Percentiles rank a stretch among this genome's conserved stretches.
Evolutionary conservation across 2,888 invertebrate genomes (phyloP).

Genomic region (Drosophila trichaetosa): DNA sequence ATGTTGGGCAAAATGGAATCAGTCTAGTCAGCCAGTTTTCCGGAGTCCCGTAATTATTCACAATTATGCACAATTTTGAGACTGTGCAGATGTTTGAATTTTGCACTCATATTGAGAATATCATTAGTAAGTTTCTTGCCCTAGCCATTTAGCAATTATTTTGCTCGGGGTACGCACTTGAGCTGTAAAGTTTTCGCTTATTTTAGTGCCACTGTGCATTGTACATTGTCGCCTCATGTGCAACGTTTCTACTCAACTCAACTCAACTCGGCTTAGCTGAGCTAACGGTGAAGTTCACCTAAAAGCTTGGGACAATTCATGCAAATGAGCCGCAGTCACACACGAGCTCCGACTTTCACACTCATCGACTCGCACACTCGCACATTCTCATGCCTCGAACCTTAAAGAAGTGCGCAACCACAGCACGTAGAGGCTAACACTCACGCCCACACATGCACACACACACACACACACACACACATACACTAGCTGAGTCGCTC

Average conservation of each 20-base stretch:
- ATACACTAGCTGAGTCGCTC: not conserved
- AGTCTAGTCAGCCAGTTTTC: not conserved
- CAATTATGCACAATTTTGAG: not conserved
- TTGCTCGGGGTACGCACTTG: not conserved
- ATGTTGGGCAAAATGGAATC: not conserved
- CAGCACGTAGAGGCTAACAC: conserved; percentile 64
- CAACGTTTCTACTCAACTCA: conserved; percentile 33
- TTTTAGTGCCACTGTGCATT: conserved; percentile 31
- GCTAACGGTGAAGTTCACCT: conserved; percentile 67
- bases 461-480: conserved; percentile 11
- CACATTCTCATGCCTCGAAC: conserved; percentile 46
- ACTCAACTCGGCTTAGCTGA: conserved; percentile 24
- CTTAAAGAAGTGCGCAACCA: conserved; percentile 74
- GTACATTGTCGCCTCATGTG: conserved; percentile 40
- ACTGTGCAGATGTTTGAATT: not conserved
- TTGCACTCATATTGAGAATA: not conserved
- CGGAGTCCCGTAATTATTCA: not conserved
- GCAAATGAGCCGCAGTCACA: conserved; percentile 77
- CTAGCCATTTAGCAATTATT: not conserved
- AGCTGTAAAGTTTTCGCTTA: not conserved
- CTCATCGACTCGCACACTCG: conserved; percentile 24
- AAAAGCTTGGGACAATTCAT: conserved; percentile 80
- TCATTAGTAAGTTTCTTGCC: not conserved
- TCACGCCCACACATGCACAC: conserved; percentile 19
- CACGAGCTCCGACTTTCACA: conserved; percentile 50